Base-by-base conservation (phyloP, 1,140 invertebrate genomes). In the Diabrotica undecimpunctata region DNA sequence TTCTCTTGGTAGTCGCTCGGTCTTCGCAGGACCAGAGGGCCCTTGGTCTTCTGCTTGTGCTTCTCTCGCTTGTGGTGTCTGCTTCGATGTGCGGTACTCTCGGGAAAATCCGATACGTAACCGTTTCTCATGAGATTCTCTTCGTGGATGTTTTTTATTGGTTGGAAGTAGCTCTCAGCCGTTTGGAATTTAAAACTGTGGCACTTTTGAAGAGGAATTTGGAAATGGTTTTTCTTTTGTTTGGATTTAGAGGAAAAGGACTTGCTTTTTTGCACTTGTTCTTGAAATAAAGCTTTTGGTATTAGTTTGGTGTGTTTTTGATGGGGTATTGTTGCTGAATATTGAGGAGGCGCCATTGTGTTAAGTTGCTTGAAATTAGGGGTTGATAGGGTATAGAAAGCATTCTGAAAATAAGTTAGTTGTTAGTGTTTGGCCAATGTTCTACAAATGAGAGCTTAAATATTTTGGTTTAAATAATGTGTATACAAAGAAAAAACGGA, bases 161-260 rank as follows among this genome's bases (percentile, higher is more conserved):
- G 86, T 79, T 87, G 86, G 65, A 87, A 88, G 72, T 87, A 86
- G 55, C 75, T 77, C 62, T 84, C 79, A 72, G 83, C 83, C 51
- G 83, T 86, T 81, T 87, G 86, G 66, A 87, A 88, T 70, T 87
- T 86, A 72, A 87, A 87, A 73, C 85, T 87, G 76, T 87, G 85
- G 77, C 86, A 85, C 76, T 88, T 88, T 74, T 87, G 86, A 35
- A 88, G 70, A 0, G 86, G 86, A 68, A 86, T 81, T 75, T 85
- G 83, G 63, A 85, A 84, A 65, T 84, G 83, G 72, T 83, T 83
- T 77, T 81, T 83, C 68, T 80, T 80, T 75, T 83, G 83, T 41
- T 70, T 69, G 9, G 70, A 65, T 53, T 76, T 76, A 52, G 66
- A 72, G 51, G 77, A 76, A 70, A 78, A 78, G 14, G 75, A 75